A percentile compares a stretch with the other conserved stretches of the same genome.
Evolutionary conservation across 2,888 invertebrate genomes (phyloP).

Genomic region (Tanytarsus gracilentus): DNA sequence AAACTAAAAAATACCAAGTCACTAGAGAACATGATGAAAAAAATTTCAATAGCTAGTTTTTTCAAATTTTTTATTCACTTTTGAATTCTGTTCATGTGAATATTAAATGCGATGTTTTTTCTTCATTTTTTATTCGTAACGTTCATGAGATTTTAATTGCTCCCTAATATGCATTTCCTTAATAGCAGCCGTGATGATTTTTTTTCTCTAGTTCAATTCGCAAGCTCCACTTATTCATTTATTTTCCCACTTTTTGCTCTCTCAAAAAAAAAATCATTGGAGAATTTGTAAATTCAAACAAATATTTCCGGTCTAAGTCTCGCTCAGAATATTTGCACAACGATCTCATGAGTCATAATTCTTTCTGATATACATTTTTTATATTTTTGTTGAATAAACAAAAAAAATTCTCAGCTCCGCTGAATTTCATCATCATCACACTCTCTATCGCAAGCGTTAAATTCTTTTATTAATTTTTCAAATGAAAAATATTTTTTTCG

Average conservation of each 20-base stretch:
- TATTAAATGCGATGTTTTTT: constrained; percentile 1
- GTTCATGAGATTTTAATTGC: constrained; percentile 12
- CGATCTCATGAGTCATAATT: too few relatives aligned
- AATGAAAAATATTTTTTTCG: constrained; percentile 10
- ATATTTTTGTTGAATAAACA: too few relatives aligned
- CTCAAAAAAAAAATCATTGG: too few relatives aligned
- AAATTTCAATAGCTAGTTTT: constrained; percentile 1
- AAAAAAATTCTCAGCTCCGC: constrained; percentile 1
- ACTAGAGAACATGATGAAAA: neutral
- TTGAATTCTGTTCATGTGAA: neutral
- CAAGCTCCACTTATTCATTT: too few relatives aligned
- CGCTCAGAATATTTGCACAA: too few relatives aligned
- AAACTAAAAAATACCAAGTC: constrained; percentile 9
- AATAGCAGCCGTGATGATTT: too few relatives aligned
- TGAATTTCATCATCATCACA: constrained; percentile 10
- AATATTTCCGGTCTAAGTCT: too few relatives aligned
- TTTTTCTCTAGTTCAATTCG: too few relatives aligned
- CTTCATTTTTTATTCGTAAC: constrained; percentile 7
- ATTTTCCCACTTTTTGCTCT: too few relatives aligned
- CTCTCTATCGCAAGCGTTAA: neutral
- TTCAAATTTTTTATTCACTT: constrained; percentile 7
- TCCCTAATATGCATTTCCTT: constrained; percentile 10
- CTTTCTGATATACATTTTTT: too few relatives aligned
- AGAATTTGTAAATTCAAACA: too few relatives aligned
- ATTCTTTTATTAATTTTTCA: neutral